Evolutionary conservation across 2,888 invertebrate genomes (phyloP).

Genomic region (Dasypogon diadema): DNA sequence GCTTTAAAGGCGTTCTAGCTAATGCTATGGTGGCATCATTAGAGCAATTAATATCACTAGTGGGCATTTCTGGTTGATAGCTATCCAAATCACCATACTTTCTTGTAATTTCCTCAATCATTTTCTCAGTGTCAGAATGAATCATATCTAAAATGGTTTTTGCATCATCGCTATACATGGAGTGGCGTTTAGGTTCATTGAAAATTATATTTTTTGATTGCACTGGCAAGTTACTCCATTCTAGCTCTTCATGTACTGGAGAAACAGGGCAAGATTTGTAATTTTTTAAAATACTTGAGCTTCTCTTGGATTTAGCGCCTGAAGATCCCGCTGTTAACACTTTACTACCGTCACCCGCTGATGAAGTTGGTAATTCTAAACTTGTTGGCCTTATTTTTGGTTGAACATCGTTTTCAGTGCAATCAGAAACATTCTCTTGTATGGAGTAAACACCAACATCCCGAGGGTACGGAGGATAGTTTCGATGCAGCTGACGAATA

Average conservation of each 20-base stretch:
- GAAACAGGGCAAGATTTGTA: constrained; percentile 86
- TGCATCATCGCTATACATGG: constrained; percentile 69
- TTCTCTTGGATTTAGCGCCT: constrained; percentile 62
- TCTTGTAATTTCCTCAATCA: constrained; percentile 76
- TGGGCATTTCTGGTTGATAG: constrained; percentile 63
- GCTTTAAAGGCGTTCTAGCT: background rate
- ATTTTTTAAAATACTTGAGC: constrained; percentile 73
- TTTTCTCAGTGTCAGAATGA: constrained; percentile 75
- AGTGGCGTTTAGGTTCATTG: constrained; percentile 65
- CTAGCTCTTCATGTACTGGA: constrained; percentile 83
- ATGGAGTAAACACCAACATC: constrained; percentile 62
- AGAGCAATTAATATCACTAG: constrained; percentile 54
- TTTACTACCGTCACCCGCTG: background rate
- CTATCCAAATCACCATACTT: constrained; percentile 75
- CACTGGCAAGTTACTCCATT: constrained; percentile 72
- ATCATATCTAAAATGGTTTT: constrained; percentile 74
- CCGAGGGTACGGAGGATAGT: constrained; percentile 69
- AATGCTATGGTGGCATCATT: constrained; percentile 30
- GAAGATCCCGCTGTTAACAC: background rate
- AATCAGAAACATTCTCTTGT: constrained; percentile 5
- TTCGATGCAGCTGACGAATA: constrained; percentile 68
- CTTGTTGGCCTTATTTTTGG: constrained; percentile 46
- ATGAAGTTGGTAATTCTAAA: constrained; percentile 46
- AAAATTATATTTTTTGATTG: constrained; percentile 54
- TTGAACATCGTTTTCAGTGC: background rate